These are phyloP conservation scores for Drosophila equinoxialis DNA, from an alignment of 1,140 invertebrate genomes.

Conservation along the genomic window DNA sequence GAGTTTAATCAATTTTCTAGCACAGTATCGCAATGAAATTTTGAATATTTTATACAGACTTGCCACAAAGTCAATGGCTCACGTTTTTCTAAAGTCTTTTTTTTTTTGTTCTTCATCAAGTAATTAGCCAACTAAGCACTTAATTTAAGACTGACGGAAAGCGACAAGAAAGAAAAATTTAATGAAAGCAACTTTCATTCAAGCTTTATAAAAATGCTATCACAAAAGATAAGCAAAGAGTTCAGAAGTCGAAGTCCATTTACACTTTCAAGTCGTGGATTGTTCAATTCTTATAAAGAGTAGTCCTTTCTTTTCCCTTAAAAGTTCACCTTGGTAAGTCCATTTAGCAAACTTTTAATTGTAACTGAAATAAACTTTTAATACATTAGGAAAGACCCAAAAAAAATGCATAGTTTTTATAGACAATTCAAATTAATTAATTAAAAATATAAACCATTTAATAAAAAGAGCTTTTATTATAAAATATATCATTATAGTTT, in stretches of 20 bases:
- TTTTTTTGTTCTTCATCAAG: conserved; percentile 18
- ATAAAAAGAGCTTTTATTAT: too few relatives aligned
- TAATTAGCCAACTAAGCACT: conserved; percentile 55
- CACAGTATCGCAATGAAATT: conserved; percentile 30
- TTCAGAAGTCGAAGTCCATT: neutral
- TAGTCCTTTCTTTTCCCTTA: too few relatives aligned
- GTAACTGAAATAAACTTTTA: conserved; percentile 24
- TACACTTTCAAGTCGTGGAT: too few relatives aligned
- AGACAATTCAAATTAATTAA: too few relatives aligned
- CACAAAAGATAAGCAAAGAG: neutral
- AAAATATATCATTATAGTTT: too few relatives aligned
- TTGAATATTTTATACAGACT: conserved; percentile 67
- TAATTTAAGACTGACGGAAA: conserved; percentile 19
- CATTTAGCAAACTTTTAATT: too few relatives aligned
- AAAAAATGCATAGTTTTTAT: too few relatives aligned
- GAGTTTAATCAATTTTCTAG: conserved; percentile 69
- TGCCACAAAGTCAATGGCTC: conserved; percentile 19
- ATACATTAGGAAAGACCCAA: conserved; percentile 6
- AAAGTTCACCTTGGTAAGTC: too few relatives aligned
- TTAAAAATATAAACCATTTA: too few relatives aligned
- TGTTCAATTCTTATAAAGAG: too few relatives aligned
- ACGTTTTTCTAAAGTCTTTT: conserved; percentile 7
- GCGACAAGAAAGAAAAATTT: conserved; percentile 1
- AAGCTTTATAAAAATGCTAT: conserved; percentile 1
- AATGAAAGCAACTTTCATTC: conserved; percentile 42